Base-by-base conservation (phyloP, 1,140 invertebrate species). In the Drosophila varians region DNA sequence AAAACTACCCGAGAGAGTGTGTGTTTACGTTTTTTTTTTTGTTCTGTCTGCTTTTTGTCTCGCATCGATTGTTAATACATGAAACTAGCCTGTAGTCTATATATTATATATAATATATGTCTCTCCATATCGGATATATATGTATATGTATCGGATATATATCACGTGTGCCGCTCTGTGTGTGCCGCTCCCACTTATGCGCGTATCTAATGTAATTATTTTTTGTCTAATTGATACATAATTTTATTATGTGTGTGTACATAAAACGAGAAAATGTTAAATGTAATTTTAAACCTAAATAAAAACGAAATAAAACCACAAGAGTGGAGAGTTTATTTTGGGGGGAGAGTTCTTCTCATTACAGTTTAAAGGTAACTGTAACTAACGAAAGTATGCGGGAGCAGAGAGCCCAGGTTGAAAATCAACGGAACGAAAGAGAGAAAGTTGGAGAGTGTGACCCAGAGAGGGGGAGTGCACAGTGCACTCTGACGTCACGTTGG, bases 221-320 rank as follows among this genome's bases (percentile, higher is more conserved):
- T 79, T 65, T 77, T 72, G 61, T 78, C 70, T 73, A 77, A 77
- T 72, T 77, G 57, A 77, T n/a, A 53, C 51, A 71, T 78, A 80
- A 84, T 79, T 84, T 64, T 75, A 72, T 79, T 62, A 60, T 82
- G 62, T 84, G 72, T 68, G 73, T 82, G 77, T 82, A 82, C 68
- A 82, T 82, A 79, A 79, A 82, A 73, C 38, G 60, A 66, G 62
- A 66, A n/a, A 65, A 65, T 66, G 66, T 77, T 86, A 86, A 87
- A 69, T 86, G 62, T 87, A 84, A 87, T 76, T 46, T 65, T 76
- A 62, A 79, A 80, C 52, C 54, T 84, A 62, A 83, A 80, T 73
- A 86, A 87, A 75, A 79, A 84, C 47, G 28, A 71, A 53, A 53
- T 45, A 38, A 62, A 68, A 38, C 68, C 68, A 66, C 26, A 36